Percentiles rank a stretch among this genome's conserved stretches.
Conservation (phyloP, 2,797 vertebrate genomes). For the Tapera naevia region DNA sequence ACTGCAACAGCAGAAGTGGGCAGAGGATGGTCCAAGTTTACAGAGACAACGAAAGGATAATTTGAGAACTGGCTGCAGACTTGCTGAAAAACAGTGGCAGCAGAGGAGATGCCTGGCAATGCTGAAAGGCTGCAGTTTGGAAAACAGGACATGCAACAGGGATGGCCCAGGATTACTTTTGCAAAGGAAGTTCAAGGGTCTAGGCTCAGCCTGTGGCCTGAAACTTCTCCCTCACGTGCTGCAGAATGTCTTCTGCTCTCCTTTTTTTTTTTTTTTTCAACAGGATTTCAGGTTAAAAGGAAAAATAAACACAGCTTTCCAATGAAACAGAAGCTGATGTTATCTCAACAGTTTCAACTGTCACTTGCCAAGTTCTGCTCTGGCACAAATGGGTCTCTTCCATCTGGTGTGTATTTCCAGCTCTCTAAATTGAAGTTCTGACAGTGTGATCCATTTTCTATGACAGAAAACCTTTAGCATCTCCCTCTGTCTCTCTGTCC, state of each 20-base stretch:
- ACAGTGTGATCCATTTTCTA: not conserved
- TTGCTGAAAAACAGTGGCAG: not conserved
- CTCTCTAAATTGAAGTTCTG: constrained; percentile 1
- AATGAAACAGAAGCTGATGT: constrained; percentile 13
- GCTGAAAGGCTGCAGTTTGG: fast-evolving
- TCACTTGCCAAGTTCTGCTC: constrained; percentile 44
- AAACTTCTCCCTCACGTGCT: not conserved
- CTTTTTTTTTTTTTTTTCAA: not conserved
- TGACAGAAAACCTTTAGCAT: not conserved
- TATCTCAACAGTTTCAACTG: not conserved
- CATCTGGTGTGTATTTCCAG: constrained; percentile 45
- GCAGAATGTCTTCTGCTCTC: not conserved
- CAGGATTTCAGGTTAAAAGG: not conserved
- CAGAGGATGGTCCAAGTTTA: not conserved
- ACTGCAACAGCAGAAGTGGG: fast-evolving
- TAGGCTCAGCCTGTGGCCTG: not conserved
- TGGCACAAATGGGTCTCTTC: constrained; percentile 25
- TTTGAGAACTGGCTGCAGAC: not conserved
- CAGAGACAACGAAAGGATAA: too few species aligned
- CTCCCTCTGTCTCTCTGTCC: not conserved
- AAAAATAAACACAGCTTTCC: not conserved
- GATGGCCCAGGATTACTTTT: not conserved
- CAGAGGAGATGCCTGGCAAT: not conserved
- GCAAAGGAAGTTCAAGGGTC: not conserved
- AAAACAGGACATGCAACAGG: not conserved